Percentiles rank a stretch among this genome's conserved stretches.
Conservation (phyloP, 1,140 invertebrate species). For the Megathymus violae region DNA sequence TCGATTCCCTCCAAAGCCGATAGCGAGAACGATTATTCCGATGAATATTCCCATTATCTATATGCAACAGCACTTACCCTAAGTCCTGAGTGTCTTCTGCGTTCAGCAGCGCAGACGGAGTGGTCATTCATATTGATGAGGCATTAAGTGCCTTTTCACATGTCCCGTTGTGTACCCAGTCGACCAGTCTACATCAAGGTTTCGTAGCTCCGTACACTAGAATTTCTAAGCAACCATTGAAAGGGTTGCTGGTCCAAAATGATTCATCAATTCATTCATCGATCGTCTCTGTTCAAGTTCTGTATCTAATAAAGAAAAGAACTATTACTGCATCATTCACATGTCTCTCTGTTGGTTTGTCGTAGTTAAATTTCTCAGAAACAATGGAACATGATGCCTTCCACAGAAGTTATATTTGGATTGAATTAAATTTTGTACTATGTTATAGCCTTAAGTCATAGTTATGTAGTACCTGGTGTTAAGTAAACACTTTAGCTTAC, state of each 20-base stretch:
- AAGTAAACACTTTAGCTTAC: too few species aligned
- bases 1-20: background rate
- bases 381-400: too few species aligned
- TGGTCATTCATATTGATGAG: constrained; percentile 3
- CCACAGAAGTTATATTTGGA: too few species aligned
- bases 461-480: too few species aligned
- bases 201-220: background rate
- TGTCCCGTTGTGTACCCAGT: background rate
- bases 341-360: too few species aligned
- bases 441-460: too few species aligned
- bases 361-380: too few species aligned
- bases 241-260: background rate
- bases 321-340: too few species aligned
- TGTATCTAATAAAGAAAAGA: too few species aligned
- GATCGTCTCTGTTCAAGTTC: too few species aligned
- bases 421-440: too few species aligned
- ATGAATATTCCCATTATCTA: background rate
- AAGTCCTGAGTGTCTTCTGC: background rate
- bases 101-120: background rate
- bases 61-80: background rate
- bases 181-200: background rate
- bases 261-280: too few species aligned
- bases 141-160: background rate
- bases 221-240: background rate
- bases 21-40: background rate